phyloP scores from a whole-genome alignment of 2,888 invertebrate genomes.

The Syritta pipiens region DNA sequence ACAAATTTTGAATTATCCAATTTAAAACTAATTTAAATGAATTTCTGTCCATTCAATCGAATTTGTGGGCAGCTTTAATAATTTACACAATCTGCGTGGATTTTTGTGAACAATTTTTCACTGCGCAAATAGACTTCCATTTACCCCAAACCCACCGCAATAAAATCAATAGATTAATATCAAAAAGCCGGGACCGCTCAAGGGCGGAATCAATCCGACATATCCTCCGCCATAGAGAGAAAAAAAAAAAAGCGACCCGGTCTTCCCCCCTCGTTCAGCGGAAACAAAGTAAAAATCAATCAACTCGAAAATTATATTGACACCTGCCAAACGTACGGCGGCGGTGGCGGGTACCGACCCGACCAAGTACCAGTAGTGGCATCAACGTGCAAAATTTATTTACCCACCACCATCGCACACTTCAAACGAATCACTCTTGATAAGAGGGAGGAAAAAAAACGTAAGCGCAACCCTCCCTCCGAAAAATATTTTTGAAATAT shows the following conservation, averaged over 20 bases:
- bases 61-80: too few relatives aligned
- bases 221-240: background rate
- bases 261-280: background rate
- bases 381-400: conserved; percentile 35
- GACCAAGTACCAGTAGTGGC: background rate
- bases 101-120: too few relatives aligned
- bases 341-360: background rate
- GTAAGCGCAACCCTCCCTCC: conserved; percentile 4
- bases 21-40: too few relatives aligned
- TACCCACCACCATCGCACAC: conserved; percentile 36
- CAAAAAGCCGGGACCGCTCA: background rate
- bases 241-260: background rate
- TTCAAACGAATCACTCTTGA: conserved; percentile 46
- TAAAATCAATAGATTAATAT: conserved; percentile 40
- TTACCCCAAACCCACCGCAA: background rate
- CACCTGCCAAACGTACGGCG: conserved; percentile 54
- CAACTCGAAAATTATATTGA: conserved; percentile 66
- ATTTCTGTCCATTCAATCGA: too few relatives aligned
- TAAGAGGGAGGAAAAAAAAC: background rate
- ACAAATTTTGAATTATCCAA: too few relatives aligned
- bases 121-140: background rate
- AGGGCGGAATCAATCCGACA: background rate
- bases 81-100: too few relatives aligned
- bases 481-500: conserved; percentile 60
- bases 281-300: conserved; percentile 67